Evolutionary conservation across 2,113 vertebrate genomes (phyloP).

Genomic region (Arothron firmamentum): DNA sequence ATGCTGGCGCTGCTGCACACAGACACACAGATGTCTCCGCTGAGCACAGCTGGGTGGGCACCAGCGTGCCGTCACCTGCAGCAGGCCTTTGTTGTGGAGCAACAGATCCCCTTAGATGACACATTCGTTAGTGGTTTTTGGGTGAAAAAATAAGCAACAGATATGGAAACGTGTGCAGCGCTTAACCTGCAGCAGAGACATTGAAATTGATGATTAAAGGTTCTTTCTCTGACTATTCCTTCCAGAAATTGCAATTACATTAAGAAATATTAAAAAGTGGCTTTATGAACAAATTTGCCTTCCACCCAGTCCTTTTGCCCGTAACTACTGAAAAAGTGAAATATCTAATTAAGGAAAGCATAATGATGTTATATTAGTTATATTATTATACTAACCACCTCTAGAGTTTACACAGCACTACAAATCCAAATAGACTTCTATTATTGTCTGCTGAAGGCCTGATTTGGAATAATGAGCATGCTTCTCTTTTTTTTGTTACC

Average conservation of each 20-base stretch:
- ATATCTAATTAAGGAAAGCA: slow-evolving; percentile 44
- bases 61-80: slow-evolving; percentile 21
- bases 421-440: slow-evolving; percentile 44
- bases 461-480: slow-evolving; percentile 34
- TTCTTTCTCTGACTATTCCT: too few relatives aligned
- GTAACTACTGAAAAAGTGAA: slow-evolving; percentile 41
- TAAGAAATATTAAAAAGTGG: neutral
- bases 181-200: too few relatives aligned
- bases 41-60: slow-evolving; percentile 35
- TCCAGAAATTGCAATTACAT: too few relatives aligned
- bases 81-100: too few relatives aligned
- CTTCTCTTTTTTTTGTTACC: too few relatives aligned
- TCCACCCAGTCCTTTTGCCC: slow-evolving; percentile 6
- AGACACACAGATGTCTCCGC: neutral
- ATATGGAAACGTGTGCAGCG: too few relatives aligned
- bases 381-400: slow-evolving; percentile 18
- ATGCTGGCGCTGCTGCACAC: neutral
- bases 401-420: slow-evolving; percentile 4
- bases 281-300: slow-evolving; percentile 31
- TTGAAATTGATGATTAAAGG: too few relatives aligned
- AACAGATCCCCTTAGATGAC: too few relatives aligned
- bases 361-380: slow-evolving; percentile 20
- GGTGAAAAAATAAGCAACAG: too few relatives aligned
- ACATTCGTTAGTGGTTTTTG: too few relatives aligned
- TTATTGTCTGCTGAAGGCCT: slow-evolving; percentile 39